Evolutionary conservation across 2,797 vertebrate genomes (phyloP).

Genomic region (Hylomyscus alleni): DNA sequence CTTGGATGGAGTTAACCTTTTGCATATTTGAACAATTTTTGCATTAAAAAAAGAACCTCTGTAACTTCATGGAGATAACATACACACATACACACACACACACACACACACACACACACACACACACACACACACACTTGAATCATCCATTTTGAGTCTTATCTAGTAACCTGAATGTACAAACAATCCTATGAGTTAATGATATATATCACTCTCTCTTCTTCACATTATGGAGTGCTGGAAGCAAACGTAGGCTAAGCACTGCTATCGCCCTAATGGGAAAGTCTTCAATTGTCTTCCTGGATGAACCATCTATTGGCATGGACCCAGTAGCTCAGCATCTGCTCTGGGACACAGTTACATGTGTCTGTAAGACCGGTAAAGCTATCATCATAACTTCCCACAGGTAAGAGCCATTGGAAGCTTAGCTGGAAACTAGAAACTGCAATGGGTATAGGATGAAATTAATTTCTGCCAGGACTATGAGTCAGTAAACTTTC

Average conservation of each 20-base stretch:
- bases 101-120: not conserved
- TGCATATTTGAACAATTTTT: not conserved
- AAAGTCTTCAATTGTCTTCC: slow-evolving; percentile 95
- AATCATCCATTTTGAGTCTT: not conserved
- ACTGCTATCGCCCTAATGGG: slow-evolving; percentile 96
- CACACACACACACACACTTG: not conserved
- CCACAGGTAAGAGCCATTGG: slow-evolving; percentile 92
- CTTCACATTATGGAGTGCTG: slow-evolving; percentile 88
- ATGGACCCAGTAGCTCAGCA: slow-evolving; percentile 96
- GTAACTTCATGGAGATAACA: not conserved
- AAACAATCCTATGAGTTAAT: slow-evolving; percentile 39
- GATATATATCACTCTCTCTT: rapidly evolving
- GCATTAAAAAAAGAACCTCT: not conserved
- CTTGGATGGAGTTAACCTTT: slow-evolving; percentile 20
- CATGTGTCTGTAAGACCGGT: slow-evolving; percentile 93
- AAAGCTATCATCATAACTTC: slow-evolving; percentile 97
- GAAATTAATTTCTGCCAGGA: not conserved
- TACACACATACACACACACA: not conserved
- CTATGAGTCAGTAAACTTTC: not conserved
- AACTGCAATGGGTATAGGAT: not conserved
- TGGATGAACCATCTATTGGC: slow-evolving; percentile 97
- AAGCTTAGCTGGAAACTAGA: not conserved
- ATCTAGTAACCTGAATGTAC: not conserved
- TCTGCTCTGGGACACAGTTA: slow-evolving; percentile 95
- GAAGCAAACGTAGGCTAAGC: slow-evolving; percentile 96